Base-by-base conservation (phyloP, 2,113 vertebrate genomes). In the Coryphaenoides rupestris region DNA sequence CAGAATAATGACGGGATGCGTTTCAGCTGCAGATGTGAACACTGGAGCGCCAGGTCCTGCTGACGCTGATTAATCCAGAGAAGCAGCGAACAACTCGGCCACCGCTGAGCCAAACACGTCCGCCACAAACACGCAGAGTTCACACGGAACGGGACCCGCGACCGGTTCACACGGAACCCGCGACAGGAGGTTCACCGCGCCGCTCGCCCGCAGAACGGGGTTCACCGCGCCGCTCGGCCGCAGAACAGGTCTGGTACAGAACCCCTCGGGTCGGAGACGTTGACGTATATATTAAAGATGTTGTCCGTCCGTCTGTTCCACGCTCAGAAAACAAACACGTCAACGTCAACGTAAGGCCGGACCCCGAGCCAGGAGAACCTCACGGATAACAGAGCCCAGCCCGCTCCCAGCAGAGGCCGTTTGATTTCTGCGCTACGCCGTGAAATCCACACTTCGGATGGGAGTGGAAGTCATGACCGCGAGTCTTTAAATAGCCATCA, bases 21-120 rank as follows among this genome's bases (percentile, higher is more conserved):
- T 82, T 83, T 85, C 74, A 84, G 67, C 80, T 72, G 66, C 72
- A 54, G 80, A 84, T 80, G 74, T 73, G 74, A 81, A 86, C 81
- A 84, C 79, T 82, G 79, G 50, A 74, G 65, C 76, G 84, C 76
- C 85, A 85, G 73, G 76, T 77, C 69, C 74, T 10, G 62, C 65
- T 61, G 17, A 21, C 66, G 66, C 68, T 55, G 75, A 80, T 72
- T 77, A 55, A 75, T 72, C 62, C 33, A 7, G 56, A 65, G 17
- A 62, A 74, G 72, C 71, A 33, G 66, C 4, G 2, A 72, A 16
- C 62, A 68, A 66, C 67, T 70, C 33, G 14, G 71, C 75, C 55
- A 33, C 4, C 7, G n/a, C n/a, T n/a, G 57, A 69, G 78, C 80
- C 78, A 81, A 82, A 84, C 78, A 81, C 71, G 69, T 70, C 72